Evolutionary conservation across 1,140 invertebrate species (phyloP), one percentile per base, ranked within the genome.

Genomic region (Drosophila lowei): DNA sequence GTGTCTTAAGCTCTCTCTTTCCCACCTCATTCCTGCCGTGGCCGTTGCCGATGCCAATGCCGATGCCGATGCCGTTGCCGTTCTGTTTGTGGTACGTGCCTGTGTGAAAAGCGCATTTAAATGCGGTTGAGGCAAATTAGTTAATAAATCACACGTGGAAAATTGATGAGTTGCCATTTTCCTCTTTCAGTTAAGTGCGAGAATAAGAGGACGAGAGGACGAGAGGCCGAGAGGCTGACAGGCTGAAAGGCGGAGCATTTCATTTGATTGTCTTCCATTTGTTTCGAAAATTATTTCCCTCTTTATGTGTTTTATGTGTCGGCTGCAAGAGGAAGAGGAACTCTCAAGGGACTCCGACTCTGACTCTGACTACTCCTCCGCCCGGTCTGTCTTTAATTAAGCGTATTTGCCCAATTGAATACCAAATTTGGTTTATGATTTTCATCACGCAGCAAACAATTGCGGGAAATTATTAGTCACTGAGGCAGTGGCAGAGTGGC

Each of bases 111-210:
- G 76, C 72, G 79, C 81, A 86, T 85, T 85, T 86, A 85, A 85
- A 85, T 88, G 79, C 77, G 79, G 77, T 68, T 70, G 66, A 68
- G 75, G 72, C 77, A 88, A 88, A 88, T 88, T 89, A 88, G 83
- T 88, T 89, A 83, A 88, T 88, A 88, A 88, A 88, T 88, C 83
- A 88, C 83, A 88, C 67, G 79, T 83, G 72, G 75, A 79, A 83
- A 88, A 88, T 88, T 88, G 83, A 88, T 88, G 83, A 88, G 83
- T 77, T 88, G 72, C 71, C 83, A 74, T 88, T 77, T 72, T 57
- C 63, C 64, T 48, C 30, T 41, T 41, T 47, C 18, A 63, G 49
- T 42, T 34, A 52, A 54, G 55, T 55, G 21, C 43, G 15, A 16
- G 64, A 30, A 48, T 60, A 67, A 53, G 21, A 6, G n/a, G 16